phyloP scores from a whole-genome alignment of 2,888 invertebrate genomes.

The Callyntrura guangdongensis region DNA sequence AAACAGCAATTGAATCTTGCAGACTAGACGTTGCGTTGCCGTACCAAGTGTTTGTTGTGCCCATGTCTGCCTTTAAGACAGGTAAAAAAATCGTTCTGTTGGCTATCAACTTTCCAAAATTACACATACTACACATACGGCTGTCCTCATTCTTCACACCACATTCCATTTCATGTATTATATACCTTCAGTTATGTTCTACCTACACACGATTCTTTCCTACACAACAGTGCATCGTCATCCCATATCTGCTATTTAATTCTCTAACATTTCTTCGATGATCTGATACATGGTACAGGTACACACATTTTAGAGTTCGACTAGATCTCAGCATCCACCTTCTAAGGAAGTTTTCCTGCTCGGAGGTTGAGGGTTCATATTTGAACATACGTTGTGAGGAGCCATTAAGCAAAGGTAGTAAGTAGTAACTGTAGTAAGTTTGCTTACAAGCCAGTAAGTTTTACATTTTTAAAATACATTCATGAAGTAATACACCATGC shows the following conservation, averaged over 20 bases:
- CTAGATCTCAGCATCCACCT: constrained; percentile 12
- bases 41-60: not conserved
- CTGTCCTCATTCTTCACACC: constrained; percentile 23
- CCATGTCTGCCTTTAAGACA: not conserved
- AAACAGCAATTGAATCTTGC: not conserved
- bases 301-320: not conserved
- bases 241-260: not conserved
- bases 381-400: constrained; percentile 60
- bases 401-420: not conserved
- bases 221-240: constrained; percentile 27
- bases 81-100: constrained; percentile 60
- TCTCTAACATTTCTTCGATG: not conserved
- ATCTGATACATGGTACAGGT: not conserved
- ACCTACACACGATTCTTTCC: not conserved
- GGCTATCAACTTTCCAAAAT: constrained; percentile 53
- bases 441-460: not conserved
- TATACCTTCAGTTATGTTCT: not conserved
- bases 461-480: too few relatives aligned
- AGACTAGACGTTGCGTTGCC: too few relatives aligned
- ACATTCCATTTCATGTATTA: constrained; percentile 56
- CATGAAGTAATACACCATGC: too few relatives aligned
- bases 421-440: not conserved
- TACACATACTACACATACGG: constrained; percentile 30
- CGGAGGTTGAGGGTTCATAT: constrained; percentile 50
- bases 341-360: too few relatives aligned